Conservation (phyloP, 1,140 invertebrate species). For the Orchestia grillus region DNA sequence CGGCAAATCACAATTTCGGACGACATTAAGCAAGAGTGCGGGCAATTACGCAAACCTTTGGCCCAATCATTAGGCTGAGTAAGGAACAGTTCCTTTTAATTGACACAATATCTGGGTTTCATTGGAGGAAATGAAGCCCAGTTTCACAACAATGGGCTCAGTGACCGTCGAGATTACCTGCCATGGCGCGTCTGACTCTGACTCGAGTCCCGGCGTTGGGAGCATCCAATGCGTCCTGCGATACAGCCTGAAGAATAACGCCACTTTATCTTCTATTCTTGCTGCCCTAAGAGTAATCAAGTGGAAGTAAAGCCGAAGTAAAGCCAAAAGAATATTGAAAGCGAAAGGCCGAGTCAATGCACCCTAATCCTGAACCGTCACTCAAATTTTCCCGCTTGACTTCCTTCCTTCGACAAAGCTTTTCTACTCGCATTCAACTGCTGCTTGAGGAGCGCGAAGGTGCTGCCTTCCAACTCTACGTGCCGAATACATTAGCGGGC, state of each 20-base stretch:
- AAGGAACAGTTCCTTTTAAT: conserved; percentile 15
- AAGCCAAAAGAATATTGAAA: conserved; percentile 43
- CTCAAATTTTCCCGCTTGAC: conserved; percentile 55
- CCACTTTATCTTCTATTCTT: conserved; percentile 49
- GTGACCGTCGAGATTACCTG: neutral
- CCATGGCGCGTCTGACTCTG: neutral
- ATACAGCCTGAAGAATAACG: conserved; percentile 52
- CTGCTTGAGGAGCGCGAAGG: neutral
- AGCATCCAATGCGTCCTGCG: conserved; percentile 25
- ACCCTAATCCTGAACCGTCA: conserved; percentile 46
- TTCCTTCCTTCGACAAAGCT: neutral
- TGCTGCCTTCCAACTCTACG: neutral
- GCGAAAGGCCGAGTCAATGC: conserved; percentile 50
- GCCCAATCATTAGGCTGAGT: neutral
- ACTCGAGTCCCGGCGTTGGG: neutral
- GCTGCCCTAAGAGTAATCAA: conserved; percentile 47
- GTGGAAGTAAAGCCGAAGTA: conserved; percentile 50
- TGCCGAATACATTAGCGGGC: neutral
- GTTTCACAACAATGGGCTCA: conserved; percentile 14
- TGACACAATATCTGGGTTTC: conserved; percentile 1
- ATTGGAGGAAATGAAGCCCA: conserved; percentile 35
- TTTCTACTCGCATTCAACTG: conserved; percentile 18
- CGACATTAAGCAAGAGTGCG: neutral
- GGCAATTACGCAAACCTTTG: neutral
- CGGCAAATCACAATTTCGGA: neutral